phyloP scores from a whole-genome alignment of 2,888 invertebrate genomes.

The Drosophila emarginata region DNA sequence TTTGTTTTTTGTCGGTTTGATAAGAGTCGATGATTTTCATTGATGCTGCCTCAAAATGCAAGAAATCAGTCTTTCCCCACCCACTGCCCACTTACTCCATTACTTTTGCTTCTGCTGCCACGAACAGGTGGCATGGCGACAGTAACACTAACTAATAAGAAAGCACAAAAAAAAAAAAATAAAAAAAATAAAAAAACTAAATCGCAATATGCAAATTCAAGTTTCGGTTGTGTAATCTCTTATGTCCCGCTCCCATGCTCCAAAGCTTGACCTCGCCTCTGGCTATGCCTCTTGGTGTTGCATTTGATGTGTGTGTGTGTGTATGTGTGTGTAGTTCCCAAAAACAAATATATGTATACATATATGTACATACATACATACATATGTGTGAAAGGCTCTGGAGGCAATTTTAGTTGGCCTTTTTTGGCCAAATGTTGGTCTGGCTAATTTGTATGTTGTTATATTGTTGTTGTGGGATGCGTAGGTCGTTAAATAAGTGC shows the following conservation, averaged over 20 bases:
- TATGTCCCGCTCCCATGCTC: slow-evolving; percentile 66
- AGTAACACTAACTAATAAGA: slow-evolving; percentile 15
- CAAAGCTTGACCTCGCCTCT: slow-evolving; percentile 59
- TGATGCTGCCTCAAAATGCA: slow-evolving; percentile 56
- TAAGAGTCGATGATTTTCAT: slow-evolving; percentile 52
- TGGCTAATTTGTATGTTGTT: slow-evolving; percentile 64
- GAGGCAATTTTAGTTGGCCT: slow-evolving; percentile 17
- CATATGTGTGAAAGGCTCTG: slow-evolving; percentile 55
- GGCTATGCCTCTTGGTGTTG: slow-evolving; percentile 18
- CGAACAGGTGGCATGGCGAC: slow-evolving; percentile 46
- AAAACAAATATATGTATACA: too few relatives aligned
- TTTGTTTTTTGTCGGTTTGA: slow-evolving; percentile 23
- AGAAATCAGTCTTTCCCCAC: slow-evolving; percentile 16
- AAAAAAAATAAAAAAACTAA: too few relatives aligned
- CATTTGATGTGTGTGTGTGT: slow-evolving; percentile 8
- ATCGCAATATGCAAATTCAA: slow-evolving; percentile 67
- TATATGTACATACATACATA: too few relatives aligned
- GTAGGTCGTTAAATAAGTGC: slow-evolving; percentile 73
- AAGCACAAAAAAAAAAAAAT: slow-evolving; percentile 32
- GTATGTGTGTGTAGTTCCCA: slow-evolving; percentile 19
- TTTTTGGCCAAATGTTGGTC: slow-evolving; percentile 37
- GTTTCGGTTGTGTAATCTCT: slow-evolving; percentile 60
- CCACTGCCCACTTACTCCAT: background rate
- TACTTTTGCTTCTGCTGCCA: background rate
- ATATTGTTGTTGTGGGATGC: slow-evolving; percentile 41